Conservation (phyloP, 2,797 vertebrate genomes). For the Scolopax bukidnonensis region DNA sequence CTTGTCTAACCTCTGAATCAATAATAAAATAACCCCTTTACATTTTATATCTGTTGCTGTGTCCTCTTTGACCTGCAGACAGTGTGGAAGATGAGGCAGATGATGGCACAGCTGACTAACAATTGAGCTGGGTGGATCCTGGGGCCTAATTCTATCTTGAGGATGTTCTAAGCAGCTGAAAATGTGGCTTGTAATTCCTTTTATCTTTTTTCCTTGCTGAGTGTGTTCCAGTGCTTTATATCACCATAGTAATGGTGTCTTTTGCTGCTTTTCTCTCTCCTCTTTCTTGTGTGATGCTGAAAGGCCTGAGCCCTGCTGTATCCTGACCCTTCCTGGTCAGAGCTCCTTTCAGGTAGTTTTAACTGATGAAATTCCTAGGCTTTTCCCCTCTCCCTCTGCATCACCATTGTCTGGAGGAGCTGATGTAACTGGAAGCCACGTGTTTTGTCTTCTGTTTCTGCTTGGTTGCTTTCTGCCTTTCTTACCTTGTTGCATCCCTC, state of each 20-base stretch:
- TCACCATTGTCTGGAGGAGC: not conserved
- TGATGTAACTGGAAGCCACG: not conserved
- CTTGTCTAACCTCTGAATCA: constrained; percentile 76
- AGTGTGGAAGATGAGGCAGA: not conserved
- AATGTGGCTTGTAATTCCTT: not conserved
- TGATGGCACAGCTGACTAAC: constrained; percentile 3
- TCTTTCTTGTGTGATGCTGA: not conserved
- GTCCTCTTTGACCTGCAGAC: constrained; percentile 55
- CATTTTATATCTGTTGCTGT: constrained; percentile 71
- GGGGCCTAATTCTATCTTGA: constrained; percentile 17
- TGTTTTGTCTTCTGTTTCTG: not conserved
- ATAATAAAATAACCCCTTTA: constrained; percentile 77
- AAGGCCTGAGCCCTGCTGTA: not conserved
- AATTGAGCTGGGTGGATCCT: constrained; percentile 21
- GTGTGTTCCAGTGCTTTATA: not conserved
- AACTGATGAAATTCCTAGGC: not conserved
- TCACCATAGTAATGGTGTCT: not conserved
- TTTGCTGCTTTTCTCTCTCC: not conserved
- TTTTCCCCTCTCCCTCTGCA: not conserved
- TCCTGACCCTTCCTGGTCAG: not conserved
- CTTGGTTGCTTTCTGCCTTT: not conserved
- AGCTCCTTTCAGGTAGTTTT: not conserved
- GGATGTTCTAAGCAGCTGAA: constrained; percentile 15
- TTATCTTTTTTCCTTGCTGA: not conserved
- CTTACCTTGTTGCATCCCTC: not conserved